Percentiles rank a stretch among this genome's conserved stretches.
phyloP scores from a whole-genome alignment of 2,113 vertebrate species.

The Mesitornis unicolor region DNA sequence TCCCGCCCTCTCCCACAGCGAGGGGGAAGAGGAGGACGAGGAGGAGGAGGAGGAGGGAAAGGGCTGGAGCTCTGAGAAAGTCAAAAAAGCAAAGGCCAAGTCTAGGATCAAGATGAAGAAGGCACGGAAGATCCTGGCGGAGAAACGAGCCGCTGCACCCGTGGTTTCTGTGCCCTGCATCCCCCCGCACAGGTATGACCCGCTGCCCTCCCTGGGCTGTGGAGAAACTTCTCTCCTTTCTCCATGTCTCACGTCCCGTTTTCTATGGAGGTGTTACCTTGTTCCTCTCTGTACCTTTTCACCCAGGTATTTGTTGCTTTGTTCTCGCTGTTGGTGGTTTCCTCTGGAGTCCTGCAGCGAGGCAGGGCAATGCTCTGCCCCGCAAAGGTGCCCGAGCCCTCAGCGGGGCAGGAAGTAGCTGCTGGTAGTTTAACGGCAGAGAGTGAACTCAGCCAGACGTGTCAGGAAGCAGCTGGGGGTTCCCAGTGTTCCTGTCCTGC shows the following conservation, averaged over 20 bases:
- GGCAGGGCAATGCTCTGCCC: neutral
- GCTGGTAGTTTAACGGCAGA: neutral
- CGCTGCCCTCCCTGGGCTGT: fast-evolving
- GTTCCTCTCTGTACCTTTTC: neutral
- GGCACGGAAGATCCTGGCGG: constrained; percentile 93
- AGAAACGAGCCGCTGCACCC: constrained; percentile 93
- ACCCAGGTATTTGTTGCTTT: neutral
- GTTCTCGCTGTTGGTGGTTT: neutral
- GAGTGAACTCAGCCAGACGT: neutral
- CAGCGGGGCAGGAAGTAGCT: neutral
- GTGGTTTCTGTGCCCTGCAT: constrained; percentile 98
- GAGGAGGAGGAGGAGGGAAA: constrained; percentile 94
- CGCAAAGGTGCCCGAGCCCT: neutral
- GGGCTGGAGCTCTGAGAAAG: constrained; percentile 94
- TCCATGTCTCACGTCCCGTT: fast-evolving
- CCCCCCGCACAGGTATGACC: constrained; percentile 88
- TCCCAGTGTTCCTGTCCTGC: constrained; percentile 11
- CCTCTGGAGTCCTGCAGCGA: neutral
- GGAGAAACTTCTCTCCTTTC: neutral
- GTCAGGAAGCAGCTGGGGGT: constrained; percentile 33
- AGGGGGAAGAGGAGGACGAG: constrained; percentile 92
- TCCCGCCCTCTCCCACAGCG: constrained; percentile 86
- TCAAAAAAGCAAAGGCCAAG: constrained; percentile 96
- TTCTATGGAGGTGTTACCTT: neutral
- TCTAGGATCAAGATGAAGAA: constrained; percentile 98